A percentile compares a stretch with the other conserved stretches of the same genome.
Evolutionary conservation across 2,113 vertebrate species (phyloP).

Genomic region (Albula glossodonta): DNA sequence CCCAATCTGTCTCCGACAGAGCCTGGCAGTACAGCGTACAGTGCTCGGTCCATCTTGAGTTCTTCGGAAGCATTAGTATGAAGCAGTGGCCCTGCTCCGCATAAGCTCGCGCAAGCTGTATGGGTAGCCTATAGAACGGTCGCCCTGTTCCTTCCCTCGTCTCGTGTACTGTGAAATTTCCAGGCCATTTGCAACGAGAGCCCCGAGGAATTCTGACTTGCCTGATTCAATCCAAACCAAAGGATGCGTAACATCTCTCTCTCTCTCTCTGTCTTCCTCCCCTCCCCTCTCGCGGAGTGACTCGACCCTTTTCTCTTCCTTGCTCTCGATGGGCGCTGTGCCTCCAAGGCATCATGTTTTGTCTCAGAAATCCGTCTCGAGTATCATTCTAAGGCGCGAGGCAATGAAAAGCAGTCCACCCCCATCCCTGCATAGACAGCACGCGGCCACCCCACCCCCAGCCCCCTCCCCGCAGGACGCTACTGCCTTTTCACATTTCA

Average conservation of each 20-base stretch:
- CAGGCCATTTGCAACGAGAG: slow-evolving; percentile 64
- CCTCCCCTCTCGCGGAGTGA: slow-evolving; percentile 3
- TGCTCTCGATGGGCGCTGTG: slow-evolving; percentile 63
- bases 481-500: slow-evolving; percentile 35
- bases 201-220: slow-evolving; percentile 69
- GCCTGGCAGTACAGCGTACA: neutral
- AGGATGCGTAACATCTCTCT: slow-evolving; percentile 66
- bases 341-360: slow-evolving; percentile 75
- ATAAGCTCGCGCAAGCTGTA: neutral
- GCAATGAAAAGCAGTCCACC: slow-evolving; percentile 49
- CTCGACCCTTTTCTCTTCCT: slow-evolving; percentile 29
- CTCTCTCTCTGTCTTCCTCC: slow-evolving; percentile 45
- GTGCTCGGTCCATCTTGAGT: neutral
- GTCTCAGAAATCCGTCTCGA: slow-evolving; percentile 66
- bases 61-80: neutral
- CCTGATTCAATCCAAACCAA: slow-evolving; percentile 67
- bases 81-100: neutral
- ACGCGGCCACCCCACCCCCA: slow-evolving; percentile 40
- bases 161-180: slow-evolving; percentile 55
- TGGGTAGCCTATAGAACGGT: neutral
- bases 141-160: neutral
- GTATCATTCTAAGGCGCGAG: slow-evolving; percentile 59
- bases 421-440: slow-evolving; percentile 29
- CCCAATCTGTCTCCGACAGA: neutral
- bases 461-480: slow-evolving; percentile 48